Base-by-base conservation (phyloP, 1,140 invertebrate genomes). In the Polyergus mexicanus region DNA sequence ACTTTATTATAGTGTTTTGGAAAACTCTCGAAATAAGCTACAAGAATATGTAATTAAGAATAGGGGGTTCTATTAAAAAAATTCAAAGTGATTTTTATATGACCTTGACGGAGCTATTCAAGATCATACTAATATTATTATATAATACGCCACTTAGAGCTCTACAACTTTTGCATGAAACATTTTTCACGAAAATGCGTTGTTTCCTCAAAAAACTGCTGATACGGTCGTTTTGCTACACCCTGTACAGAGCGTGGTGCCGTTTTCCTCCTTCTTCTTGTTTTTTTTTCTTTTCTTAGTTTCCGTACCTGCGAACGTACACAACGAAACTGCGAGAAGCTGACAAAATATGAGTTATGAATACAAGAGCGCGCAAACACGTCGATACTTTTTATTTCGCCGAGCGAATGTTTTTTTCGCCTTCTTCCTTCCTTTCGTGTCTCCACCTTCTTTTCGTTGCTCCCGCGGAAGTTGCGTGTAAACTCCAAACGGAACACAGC, bases 301-400 rank as follows among this genome's bases (percentile, higher is more conserved):
- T 47, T 47, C 44, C 44, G 66, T 32, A 77, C 62, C 28, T 32
- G 44, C 68, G 54, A 58, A 22, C 13, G 32, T 16, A 19, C 3
- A 19, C 13, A 19, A 65, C 63, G 16, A 80, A 80, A 69, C 65
- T 58, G 28, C 58, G 60, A 65, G 72, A 38, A 84, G 58, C 69
- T 71, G 25, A 66, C 44, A 47, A 77, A 58, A 58, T 54, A 56
- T 71, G 84, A 86, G 56, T 86, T 81, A 86, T 86, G 84, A 86
- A 86, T 86, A 86, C 66, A 56, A 86, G 76, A 81, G 28, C 63
- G 63, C 60, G 63, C 84, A 83, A 51, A 86, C 77, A 81, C 77
- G 66, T 77, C 84, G 66, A 86, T 86, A 86, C 84, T 81, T 83
- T 71, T 66, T 72, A 81, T 80, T 66, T 71, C 22, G 47, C 16